Percentiles rank a stretch among this genome's conserved stretches.
These are phyloP conservation scores for Montipora efflorescens DNA, from an alignment of 64 coral and sea anemone genomes.

Conservation along the genomic window DNA sequence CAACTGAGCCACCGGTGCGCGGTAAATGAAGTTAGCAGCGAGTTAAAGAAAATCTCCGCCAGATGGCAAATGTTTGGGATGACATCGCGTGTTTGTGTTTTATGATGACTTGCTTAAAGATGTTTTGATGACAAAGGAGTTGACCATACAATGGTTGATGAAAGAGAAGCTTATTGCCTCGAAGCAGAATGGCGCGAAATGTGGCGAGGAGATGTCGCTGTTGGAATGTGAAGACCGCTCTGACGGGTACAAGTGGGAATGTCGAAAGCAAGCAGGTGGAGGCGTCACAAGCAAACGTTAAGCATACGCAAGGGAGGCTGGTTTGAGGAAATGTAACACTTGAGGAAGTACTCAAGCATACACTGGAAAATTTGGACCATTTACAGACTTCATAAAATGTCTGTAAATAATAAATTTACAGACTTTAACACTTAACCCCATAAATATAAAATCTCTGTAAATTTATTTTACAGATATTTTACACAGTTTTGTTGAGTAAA, in stretches of 20 bases:
- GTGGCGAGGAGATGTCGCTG: neutral
- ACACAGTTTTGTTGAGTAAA: no score
- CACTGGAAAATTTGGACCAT: no score
- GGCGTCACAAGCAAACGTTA: slow-evolving; percentile 16
- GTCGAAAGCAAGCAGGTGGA: slow-evolving; percentile 11
- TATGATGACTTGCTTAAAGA: slow-evolving; percentile 7
- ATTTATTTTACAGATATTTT: no score
- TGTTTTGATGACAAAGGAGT: slow-evolving; percentile 14
- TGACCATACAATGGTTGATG: neutral
- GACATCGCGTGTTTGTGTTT: neutral
- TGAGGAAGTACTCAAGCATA: slow-evolving; percentile 1
- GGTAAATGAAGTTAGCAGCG: neutral
- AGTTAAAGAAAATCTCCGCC: neutral
- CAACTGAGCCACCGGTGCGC: no score
- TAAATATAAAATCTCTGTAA: no score
- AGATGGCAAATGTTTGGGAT: slow-evolving; percentile 1
- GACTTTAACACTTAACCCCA: no score
- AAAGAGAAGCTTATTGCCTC: slow-evolving; percentile 25
- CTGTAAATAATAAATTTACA: no score
- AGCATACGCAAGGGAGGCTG: neutral
- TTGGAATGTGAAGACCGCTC: slow-evolving; percentile 10
- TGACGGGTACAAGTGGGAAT: slow-evolving; percentile 20
- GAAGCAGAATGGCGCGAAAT: neutral
- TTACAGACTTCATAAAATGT: no score
- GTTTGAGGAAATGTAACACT: slow-evolving; percentile 5